phyloP scores from a whole-genome alignment of 2,888 invertebrate genomes.

The Anorthoa munda region DNA sequence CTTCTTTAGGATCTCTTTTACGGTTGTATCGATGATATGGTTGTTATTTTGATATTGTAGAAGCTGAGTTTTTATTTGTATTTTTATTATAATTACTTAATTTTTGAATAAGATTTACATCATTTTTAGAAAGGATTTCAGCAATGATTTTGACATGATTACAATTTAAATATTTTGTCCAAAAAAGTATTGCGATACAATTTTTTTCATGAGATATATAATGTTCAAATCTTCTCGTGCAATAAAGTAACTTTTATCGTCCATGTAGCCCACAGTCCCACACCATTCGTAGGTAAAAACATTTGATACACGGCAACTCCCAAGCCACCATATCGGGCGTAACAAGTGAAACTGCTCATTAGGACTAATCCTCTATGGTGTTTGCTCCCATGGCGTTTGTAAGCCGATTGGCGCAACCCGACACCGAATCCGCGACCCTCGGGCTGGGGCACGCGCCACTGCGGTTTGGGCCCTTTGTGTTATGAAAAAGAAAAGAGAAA shows the following conservation, averaged over 20 bases:
- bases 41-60: constrained; percentile 6
- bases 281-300: constrained; percentile 36
- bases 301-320: constrained; percentile 39
- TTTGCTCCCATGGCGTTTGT: constrained; percentile 83
- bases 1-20: constrained; percentile 45
- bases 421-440: constrained; percentile 84
- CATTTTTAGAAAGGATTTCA: neutral
- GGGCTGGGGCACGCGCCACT: constrained; percentile 71
- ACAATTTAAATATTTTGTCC: neutral
- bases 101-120: constrained; percentile 13
- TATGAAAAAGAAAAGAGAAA: constrained; percentile 39
- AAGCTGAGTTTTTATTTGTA: constrained; percentile 17
- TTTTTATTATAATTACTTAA: constrained; percentile 25
- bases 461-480: constrained; percentile 64
- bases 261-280: neutral
- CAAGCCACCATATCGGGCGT: constrained; percentile 55
- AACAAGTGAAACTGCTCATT: constrained; percentile 80
- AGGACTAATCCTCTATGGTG: constrained; percentile 80
- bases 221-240: neutral
- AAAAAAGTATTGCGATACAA: neutral
- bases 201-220: too few species aligned
- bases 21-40: constrained; percentile 34
- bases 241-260: neutral
- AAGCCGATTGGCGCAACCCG: constrained; percentile 88
- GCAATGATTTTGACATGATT: neutral